Base-by-base conservation (phyloP, 2,797 vertebrate species). In the Ptychadena robeensis region DNA sequence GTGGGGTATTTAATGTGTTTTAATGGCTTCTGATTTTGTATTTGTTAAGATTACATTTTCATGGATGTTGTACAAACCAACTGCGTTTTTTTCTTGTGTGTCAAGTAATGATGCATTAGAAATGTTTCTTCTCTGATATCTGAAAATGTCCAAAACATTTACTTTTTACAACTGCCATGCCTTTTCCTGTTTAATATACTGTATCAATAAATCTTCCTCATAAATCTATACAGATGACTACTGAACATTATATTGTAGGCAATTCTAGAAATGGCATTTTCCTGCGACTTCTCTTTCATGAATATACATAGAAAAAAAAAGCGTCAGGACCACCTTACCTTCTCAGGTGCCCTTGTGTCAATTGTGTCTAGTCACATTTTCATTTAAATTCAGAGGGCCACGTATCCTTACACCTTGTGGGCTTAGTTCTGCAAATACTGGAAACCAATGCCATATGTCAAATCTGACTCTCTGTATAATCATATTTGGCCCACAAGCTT, bases 11-110 rank as follows among this genome's bases (percentile, higher is more conserved):
- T 79, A 83, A 59, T 73, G 65, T 83, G 38, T 59, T 83, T 66
- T 83, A 83, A 83, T 83, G 81, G 81, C 11, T 64, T 78, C 40
- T 81, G 64, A 82, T 75, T 82, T 75, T 82, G 48, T 34, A 76
- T 82, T 73, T 72, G 67, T 79, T 72, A 65, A 78, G 38, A 65
- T 82, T 72, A 72, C 34, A 64, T 77, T 78, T 37, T 83, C 40
- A 70, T 34, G 69, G 12, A 71, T 77, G 57, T 64, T 77, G 30
- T 18, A 67, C 80, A 67, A 72, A 32, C 38, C 57, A 78, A 65
- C 38, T 30, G 11, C 40, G 9, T 70, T 34, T 28, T 68, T 78
- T 18, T n/a, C n/a, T n/a, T 65, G 25, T 82, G 72, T 65, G 81
- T 65, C 66, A 53, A 65, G 32, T 48, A 66, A 66, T 66, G 48